Percentiles rank a stretch among this genome's conserved stretches.
These are phyloP conservation scores for Temnopleurus reevesii DNA, from an alignment of 53 echinoderm and acorn worm genomes.

Conservation along the genomic window DNA sequence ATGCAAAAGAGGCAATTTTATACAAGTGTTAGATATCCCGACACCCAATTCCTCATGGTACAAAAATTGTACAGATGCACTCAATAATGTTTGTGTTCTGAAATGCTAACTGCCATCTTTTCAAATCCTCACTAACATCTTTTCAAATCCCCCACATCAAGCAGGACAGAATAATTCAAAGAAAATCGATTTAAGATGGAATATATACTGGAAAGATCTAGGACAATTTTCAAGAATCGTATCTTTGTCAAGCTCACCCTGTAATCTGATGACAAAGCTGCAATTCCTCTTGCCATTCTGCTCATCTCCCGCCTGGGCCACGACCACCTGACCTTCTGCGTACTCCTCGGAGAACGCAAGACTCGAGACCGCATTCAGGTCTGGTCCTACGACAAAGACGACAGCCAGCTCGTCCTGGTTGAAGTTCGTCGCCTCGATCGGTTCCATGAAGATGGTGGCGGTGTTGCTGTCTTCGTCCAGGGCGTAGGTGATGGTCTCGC, in stretches of 20 bases:
- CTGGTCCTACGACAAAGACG: slow-evolving; percentile 13
- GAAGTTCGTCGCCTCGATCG: not conserved
- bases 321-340: slow-evolving; percentile 32
- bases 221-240: too few relatives aligned
- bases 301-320: slow-evolving; percentile 30
- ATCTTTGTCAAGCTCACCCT: not conserved
- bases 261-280: slow-evolving; percentile 20
- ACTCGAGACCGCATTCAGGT: not conserved
- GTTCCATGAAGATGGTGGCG: slow-evolving; percentile 4
- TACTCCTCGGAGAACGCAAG: slow-evolving; percentile 27
- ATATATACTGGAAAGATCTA: too few relatives aligned
- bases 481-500: slow-evolving; percentile 19
- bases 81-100: too few relatives aligned
- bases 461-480: not conserved
- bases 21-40: too few relatives aligned
- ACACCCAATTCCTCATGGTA: too few relatives aligned
- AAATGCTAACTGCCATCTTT: too few relatives aligned
- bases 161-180: too few relatives aligned
- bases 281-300: slow-evolving; percentile 17
- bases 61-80: too few relatives aligned
- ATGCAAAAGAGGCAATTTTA: too few relatives aligned
- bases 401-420: not conserved
- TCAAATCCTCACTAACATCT: too few relatives aligned
- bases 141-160: too few relatives aligned
- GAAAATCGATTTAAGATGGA: too few relatives aligned